Conservation (phyloP, 2,888 invertebrate species). For the Epinotia bilunana region DNA sequence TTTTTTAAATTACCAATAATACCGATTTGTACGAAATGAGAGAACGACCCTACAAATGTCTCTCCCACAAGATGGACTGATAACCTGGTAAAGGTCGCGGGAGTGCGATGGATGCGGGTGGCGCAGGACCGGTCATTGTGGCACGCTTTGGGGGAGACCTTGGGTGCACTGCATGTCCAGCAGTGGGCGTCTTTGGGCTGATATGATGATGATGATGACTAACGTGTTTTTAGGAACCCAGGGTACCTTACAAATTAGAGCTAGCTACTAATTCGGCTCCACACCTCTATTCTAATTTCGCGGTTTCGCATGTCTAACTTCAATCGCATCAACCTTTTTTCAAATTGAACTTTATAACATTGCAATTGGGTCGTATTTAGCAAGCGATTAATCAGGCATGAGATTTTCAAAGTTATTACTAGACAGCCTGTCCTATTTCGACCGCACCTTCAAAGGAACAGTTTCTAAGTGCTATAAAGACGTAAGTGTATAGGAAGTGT, state of each 20-base stretch:
- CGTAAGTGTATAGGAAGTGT: background rate
- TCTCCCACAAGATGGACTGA: no score
- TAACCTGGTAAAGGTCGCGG: no score
- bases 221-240: no score
- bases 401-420: constrained; percentile 14
- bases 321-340: background rate
- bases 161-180: no score
- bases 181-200: no score
- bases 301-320: constrained; percentile 10
- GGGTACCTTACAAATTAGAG: background rate
- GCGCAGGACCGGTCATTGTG: no score
- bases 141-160: no score
- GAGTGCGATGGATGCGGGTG: no score
- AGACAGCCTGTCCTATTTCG: constrained; percentile 49
- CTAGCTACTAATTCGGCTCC: background rate
- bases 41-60: no score
- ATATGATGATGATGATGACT: no score
- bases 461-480: constrained; percentile 23
- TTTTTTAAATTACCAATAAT: no score
- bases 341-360: background rate
- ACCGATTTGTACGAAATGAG: no score
- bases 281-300: constrained; percentile 7
- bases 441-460: constrained; percentile 42
- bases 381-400: background rate
- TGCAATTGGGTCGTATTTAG: constrained; percentile 8